A percentile compares a stretch with the other conserved stretches of the same genome.
Conservation (phyloP, 2,113 vertebrate genomes). For the Condylura cristata region DNA sequence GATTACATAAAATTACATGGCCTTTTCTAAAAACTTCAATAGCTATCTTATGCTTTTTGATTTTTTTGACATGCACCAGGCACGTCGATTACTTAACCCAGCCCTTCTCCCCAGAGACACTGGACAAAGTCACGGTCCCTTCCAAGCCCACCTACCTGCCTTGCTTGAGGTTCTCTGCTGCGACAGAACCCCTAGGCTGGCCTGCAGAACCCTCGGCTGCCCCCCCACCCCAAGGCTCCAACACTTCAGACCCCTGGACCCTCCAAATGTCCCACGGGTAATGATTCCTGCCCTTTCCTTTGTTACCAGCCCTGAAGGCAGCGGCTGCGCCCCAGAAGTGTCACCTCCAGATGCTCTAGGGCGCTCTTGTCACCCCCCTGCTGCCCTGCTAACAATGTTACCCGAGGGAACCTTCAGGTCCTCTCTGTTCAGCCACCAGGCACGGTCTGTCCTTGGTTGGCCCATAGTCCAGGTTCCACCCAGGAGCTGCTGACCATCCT, state of each 20-base stretch:
- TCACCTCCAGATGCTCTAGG: fast-evolving
- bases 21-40: background rate
- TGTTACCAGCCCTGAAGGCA: too few species aligned
- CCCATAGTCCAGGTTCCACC: too few species aligned
- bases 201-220: background rate
- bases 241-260: background rate
- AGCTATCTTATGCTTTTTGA: background rate
- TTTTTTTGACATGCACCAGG: background rate
- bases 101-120: background rate
- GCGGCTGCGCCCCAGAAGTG: fast-evolving
- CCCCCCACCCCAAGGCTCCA: too few species aligned
- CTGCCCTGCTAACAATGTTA: background rate
- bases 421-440: background rate
- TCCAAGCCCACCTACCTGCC: too few species aligned
- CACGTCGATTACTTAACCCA: background rate
- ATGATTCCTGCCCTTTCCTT: background rate
- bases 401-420: too few species aligned
- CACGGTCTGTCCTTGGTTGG: too few species aligned
- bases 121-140: background rate
- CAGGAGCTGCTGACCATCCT: background rate
- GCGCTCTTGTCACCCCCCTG: background rate
- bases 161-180: background rate
- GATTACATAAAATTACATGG: background rate
- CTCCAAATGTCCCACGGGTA: background rate
- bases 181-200: background rate